Evolutionary conservation across 2,113 vertebrate species (phyloP).

Genomic region (Arvicanthis niloticus): DNA sequence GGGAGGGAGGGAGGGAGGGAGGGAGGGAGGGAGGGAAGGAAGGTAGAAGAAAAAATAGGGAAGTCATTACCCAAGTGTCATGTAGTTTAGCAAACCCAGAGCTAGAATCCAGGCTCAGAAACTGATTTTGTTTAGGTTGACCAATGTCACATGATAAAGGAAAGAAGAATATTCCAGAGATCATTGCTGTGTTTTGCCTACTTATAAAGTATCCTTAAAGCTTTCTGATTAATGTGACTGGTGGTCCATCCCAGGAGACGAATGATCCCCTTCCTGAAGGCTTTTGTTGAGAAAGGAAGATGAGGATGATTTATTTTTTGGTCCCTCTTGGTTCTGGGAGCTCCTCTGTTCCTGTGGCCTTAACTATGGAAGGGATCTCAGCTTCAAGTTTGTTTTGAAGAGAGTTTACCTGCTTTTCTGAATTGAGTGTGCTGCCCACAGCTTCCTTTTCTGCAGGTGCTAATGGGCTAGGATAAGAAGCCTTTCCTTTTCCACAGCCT

Average conservation of each 20-base stretch:
- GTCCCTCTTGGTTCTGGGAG: background rate
- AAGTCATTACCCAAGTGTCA: background rate
- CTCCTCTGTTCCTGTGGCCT: background rate
- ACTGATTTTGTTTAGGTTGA: background rate
- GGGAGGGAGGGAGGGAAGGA: background rate
- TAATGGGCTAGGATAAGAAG: background rate
- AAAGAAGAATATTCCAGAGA: background rate
- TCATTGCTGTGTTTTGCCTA: background rate
- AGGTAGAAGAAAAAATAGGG: background rate
- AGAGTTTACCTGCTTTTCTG: background rate
- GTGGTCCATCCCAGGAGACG: background rate
- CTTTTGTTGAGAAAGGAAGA: background rate
- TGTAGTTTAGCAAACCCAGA: background rate
- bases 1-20: background rate
- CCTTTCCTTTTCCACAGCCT: background rate
- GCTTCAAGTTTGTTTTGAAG: background rate
- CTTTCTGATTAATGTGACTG: background rate
- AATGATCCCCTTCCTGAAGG: background rate
- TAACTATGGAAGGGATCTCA: background rate
- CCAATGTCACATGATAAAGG: background rate
- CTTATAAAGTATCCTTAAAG: background rate
- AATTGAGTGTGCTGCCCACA: background rate
- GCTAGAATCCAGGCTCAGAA: background rate
- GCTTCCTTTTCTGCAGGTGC: background rate
- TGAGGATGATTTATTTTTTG: background rate